Conservation (phyloP, 1,140 invertebrate genomes). For the Drosophila tropicalis region DNA sequence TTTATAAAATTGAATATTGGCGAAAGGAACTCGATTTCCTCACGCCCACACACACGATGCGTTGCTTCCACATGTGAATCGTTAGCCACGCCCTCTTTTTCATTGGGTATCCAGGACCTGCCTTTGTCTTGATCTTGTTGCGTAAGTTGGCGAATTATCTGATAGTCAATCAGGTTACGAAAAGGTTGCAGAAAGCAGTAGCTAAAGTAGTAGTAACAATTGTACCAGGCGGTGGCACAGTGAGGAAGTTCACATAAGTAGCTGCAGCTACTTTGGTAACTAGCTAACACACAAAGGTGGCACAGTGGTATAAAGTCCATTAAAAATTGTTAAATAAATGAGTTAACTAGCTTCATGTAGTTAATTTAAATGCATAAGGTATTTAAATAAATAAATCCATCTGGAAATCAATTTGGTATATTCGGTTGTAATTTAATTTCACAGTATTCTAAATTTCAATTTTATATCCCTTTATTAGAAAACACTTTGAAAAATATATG, state of each 20-base stretch:
- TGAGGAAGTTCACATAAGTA: slow-evolving; percentile 1
- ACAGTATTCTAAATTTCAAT: too few species aligned
- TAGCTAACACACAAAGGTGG: slow-evolving; percentile 17
- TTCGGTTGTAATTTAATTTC: too few species aligned
- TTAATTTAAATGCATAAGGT: too few species aligned
- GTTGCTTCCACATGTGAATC: background rate
- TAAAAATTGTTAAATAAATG: too few species aligned
- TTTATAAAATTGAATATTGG: slow-evolving; percentile 77
- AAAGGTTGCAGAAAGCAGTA: slow-evolving; percentile 18
- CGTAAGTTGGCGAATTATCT: slow-evolving; percentile 68
- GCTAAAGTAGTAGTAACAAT: background rate
- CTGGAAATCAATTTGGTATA: too few species aligned
- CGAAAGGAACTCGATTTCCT: slow-evolving; percentile 67
- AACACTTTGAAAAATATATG: too few species aligned
- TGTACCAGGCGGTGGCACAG: slow-evolving; percentile 3
- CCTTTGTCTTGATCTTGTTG: slow-evolving; percentile 56
- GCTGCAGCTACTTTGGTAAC: slow-evolving; percentile 34
- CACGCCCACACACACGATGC: slow-evolving; percentile 34
- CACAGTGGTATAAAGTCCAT: slow-evolving; percentile 20
- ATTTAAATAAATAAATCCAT: too few species aligned
- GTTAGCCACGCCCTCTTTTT: background rate
- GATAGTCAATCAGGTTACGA: slow-evolving; percentile 32
- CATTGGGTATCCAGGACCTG: slow-evolving; percentile 24
- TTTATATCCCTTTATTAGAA: too few species aligned
- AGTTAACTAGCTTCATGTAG: too few species aligned